Evolutionary conservation across 2,888 invertebrate species (phyloP).

Genomic region (Reticulitermes lucifugus): DNA sequence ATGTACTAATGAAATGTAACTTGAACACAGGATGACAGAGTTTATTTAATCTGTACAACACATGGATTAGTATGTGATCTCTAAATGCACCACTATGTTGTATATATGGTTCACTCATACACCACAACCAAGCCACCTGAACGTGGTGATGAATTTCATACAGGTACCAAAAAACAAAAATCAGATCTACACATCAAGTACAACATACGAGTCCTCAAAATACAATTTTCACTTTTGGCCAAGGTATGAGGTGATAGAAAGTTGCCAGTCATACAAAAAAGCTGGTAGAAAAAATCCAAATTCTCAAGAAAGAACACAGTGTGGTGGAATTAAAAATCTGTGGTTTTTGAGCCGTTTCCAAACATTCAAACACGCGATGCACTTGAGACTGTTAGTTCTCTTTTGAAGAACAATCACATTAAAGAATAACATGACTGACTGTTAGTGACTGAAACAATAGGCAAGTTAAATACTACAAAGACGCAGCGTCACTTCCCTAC

Average conservation of each 20-base stretch:
- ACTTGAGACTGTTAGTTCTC: conserved; percentile 30
- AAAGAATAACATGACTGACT: conserved; percentile 7
- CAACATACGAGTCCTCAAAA: conserved; percentile 11
- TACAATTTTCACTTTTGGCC: conserved; percentile 16
- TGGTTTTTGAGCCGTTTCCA: background rate
- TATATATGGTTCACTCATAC: background rate
- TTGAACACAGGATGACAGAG: conserved; percentile 51
- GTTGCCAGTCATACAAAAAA: conserved; percentile 47
- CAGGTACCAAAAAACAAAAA: conserved; percentile 23
- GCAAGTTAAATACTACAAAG: conserved; percentile 48
- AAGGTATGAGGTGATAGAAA: conserved; percentile 41
- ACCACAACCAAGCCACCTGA: background rate
- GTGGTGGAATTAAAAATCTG: conserved; percentile 43
- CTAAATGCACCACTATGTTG: conserved; percentile 44
- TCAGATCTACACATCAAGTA: conserved; percentile 34
- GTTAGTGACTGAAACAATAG: conserved; percentile 46
- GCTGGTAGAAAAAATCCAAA: conserved; percentile 50
- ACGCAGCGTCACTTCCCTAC: conserved; percentile 46
- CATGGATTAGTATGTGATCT: conserved; percentile 44
- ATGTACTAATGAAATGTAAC: conserved; percentile 52
- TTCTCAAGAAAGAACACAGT: conserved; percentile 49
- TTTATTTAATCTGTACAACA: conserved; percentile 47
- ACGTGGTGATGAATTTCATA: background rate
- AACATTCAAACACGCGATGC: conserved; percentile 28
- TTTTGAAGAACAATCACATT: conserved; percentile 29